Base-by-base conservation (phyloP, 2,797 vertebrate species). In the Bradypus variegatus region DNA sequence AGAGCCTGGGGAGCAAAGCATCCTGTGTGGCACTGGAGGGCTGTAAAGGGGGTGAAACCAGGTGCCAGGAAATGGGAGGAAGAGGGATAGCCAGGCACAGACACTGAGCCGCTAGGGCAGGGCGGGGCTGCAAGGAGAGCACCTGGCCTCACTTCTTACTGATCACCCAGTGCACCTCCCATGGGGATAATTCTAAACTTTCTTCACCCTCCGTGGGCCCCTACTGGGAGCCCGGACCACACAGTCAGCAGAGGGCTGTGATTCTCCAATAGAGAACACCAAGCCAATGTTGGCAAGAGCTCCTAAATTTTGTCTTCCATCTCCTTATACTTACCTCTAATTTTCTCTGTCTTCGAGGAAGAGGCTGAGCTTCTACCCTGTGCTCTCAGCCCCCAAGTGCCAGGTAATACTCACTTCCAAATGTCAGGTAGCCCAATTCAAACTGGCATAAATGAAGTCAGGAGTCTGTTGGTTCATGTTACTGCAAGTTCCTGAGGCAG, bases 1-100 rank as follows among this genome's bases (percentile, higher is more conserved):
- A 6, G 25, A 11, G 13, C 15, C 3, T 12, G 12, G 38, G 2
- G 12, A 8, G 4, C 29, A n/a, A 31, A 15, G 31, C 12, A 6
- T 33, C 36, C 8, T 33, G 36, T 0, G 0, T 12, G 38, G 3
- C 7, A 6, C 38, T 31, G 70, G 48, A 31, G 4, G 4, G 2
- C 7, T 6, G 23, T 6, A 45, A 75, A n/a, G 29, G 50, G 50
- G 21, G 4, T 9, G 3, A 0, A 12, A 23, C 16, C 0, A 36
- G 19, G 6, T 0, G 3, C 14, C 0, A 23, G 0, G 2, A 10
- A 76, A 33, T 23, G 5, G 29, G 79, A 3, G 2, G 0, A 2
- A 5, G 65, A 18, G 19, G 25, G 14, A 21, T 25, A 48, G 29
- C 8, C 5, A 29, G 19, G 48, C 21, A 3, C 58, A 23, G 21